Percentiles rank a stretch among this genome's conserved stretches.
Conservation (phyloP, 2,888 invertebrate genomes). For the Drosophila prostipennis region DNA sequence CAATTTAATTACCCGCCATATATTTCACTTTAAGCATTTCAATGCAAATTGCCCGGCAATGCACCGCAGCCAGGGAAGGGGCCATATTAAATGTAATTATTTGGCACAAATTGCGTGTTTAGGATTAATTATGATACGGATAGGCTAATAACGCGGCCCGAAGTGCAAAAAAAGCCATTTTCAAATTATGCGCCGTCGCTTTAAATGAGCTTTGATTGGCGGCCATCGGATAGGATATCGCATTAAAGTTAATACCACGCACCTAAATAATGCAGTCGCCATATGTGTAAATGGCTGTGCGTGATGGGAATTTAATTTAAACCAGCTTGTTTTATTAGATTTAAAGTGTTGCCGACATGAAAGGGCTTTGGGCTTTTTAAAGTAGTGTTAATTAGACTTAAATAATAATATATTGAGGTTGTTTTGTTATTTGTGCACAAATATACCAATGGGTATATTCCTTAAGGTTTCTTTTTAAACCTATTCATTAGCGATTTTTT, state of each 20-base stretch:
- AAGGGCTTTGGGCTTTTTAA: background rate
- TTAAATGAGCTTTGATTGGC: slow-evolving; percentile 59
- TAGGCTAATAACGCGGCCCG: slow-evolving; percentile 76
- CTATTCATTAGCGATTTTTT: background rate
- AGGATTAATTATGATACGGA: slow-evolving; percentile 81
- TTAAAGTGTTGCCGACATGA: slow-evolving; percentile 10
- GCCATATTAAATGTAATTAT: slow-evolving; percentile 77
- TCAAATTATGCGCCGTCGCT: slow-evolving; percentile 63
- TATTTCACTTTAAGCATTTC: slow-evolving; percentile 77
- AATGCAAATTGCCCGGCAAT: slow-evolving; percentile 63
- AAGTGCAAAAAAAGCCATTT: slow-evolving; percentile 75
- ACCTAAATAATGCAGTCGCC: slow-evolving; percentile 38
- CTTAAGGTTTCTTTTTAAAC: background rate
- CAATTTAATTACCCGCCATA: slow-evolving; percentile 79
- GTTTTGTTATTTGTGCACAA: no score
- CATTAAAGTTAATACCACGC: slow-evolving; percentile 52
- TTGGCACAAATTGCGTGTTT: slow-evolving; percentile 82
- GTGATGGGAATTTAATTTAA: slow-evolving; percentile 59
- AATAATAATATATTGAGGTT: no score
- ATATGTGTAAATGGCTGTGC: slow-evolving; percentile 40
- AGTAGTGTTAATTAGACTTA: background rate
- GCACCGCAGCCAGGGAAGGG: background rate
- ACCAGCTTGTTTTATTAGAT: slow-evolving; percentile 9
- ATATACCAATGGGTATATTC: no score
- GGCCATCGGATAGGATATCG: slow-evolving; percentile 44